Conservation (phyloP, 2,888 invertebrate species). For the Malthinus flaveolus region DNA sequence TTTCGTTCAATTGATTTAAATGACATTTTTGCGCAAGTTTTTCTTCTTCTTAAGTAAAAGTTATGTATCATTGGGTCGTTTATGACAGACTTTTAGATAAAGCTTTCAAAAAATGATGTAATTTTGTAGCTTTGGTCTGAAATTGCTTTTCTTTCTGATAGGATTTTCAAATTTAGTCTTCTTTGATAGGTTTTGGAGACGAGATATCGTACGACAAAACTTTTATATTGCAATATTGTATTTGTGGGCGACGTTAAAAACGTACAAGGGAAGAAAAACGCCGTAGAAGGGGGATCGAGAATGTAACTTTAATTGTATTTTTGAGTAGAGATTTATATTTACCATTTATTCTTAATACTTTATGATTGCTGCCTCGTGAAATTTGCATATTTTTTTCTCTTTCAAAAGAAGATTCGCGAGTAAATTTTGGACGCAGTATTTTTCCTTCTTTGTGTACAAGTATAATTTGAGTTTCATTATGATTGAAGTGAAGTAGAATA, state of each 20-base stretch:
- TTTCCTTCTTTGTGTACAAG: background rate
- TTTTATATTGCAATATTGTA: slow-evolving; percentile 29
- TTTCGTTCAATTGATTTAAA: no score
- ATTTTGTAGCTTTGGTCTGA: slow-evolving; percentile 32
- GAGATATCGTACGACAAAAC: slow-evolving; percentile 28
- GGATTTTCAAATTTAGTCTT: slow-evolving; percentile 35
- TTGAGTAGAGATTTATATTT: slow-evolving; percentile 48
- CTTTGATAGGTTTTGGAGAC: slow-evolving; percentile 34
- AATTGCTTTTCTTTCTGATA: slow-evolving; percentile 37
- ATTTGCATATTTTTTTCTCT: slow-evolving; percentile 43
- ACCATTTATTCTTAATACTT: slow-evolving; percentile 51
- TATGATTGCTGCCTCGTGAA: slow-evolving; percentile 51
- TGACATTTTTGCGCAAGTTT: no score
- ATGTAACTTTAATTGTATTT: slow-evolving; percentile 50
- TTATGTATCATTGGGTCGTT: slow-evolving; percentile 4
- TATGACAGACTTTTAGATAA: slow-evolving; percentile 31
- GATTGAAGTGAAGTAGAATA: slow-evolving; percentile 37
- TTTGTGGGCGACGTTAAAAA: slow-evolving; percentile 21
- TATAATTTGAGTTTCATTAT: slow-evolving; percentile 38
- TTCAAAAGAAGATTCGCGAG: background rate
- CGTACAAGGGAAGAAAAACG: slow-evolving; percentile 22
- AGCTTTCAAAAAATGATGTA: slow-evolving; percentile 35
- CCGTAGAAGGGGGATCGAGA: slow-evolving; percentile 23
- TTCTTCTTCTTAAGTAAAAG: background rate
- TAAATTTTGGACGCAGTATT: background rate